A percentile compares a stretch with the other conserved stretches of the same genome.
These are phyloP conservation scores for Calypte anna DNA, from an alignment of 2,113 vertebrate species.

Conservation along the genomic window DNA sequence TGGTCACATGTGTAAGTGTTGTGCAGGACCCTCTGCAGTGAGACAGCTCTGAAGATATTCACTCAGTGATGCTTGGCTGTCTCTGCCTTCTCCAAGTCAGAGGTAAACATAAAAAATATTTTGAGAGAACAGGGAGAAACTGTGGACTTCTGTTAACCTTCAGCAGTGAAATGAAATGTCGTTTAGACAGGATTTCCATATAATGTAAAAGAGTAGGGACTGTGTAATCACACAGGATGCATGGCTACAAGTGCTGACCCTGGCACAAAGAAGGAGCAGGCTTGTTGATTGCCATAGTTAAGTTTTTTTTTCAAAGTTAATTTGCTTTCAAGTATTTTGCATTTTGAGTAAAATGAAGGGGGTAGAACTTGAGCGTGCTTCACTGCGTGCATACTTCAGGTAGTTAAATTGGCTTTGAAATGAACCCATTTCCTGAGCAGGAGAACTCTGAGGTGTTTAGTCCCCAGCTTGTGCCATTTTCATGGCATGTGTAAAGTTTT, in stretches of 20 bases:
- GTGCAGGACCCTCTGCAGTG: fast-evolving
- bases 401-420: neutral
- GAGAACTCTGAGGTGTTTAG: neutral
- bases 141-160: neutral
- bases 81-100: neutral
- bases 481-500: neutral
- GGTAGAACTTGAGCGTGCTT: neutral
- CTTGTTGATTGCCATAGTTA: fast-evolving
- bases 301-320: neutral
- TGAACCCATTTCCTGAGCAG: neutral
- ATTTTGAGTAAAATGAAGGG: neutral
- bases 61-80: fast-evolving
- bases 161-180: neutral
- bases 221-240: neutral
- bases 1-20: fast-evolving
- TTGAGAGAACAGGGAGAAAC: neutral
- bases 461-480: fast-evolving
- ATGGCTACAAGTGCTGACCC: neutral
- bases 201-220: neutral
- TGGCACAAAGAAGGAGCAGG: neutral
- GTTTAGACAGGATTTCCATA: neutral
- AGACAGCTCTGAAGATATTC: neutral
- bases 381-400: neutral
- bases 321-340: neutral
- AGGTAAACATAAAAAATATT: neutral